Evolutionary conservation across 2,888 invertebrate species (phyloP), one percentile per base, ranked within the genome.

Genomic region (Hylaea fasciaria): DNA sequence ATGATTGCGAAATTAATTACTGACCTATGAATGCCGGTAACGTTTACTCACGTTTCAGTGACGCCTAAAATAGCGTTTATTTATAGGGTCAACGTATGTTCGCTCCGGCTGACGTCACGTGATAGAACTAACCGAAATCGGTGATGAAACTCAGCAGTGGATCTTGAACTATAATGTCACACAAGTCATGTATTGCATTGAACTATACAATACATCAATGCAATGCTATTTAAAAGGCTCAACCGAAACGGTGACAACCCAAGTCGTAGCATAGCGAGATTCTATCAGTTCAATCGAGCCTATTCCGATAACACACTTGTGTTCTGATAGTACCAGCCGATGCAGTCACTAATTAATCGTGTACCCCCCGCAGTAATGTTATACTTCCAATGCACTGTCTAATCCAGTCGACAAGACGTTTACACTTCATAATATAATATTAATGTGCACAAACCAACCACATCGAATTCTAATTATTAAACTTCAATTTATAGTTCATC

Each of bases 391-490:
- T n/a, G 45, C 29, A 28, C 51, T 0, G 40, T 32, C 22, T 45
- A 39, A 28, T 29, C 47, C 47, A 32, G 39, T 12, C 48, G 48
- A 51, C n/a, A 12, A 35, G 32, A 56, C 49, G 37, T 28, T 57
- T 52, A 49, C 28, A 45, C 14, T 47, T 32, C 48, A 52, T 57
- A 57, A 49, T 22, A 22, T 5, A n/a, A n/a, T n/a, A 62, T 65
- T 54, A 70, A 68, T 61, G 63, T 68, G 68, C 65, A 70, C 55
- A 52, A 62, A 55, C 55, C 62, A 63, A 67, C 56, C 67, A 65
- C 67, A 64, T 62, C 59, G 32, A 63, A 51, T 61, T 49, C 56
- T 57, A 65, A 54, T 58, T 17, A 61, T 52, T 62, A 60, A 55
- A 54, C 49, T 39, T 52, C 35, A 54, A 50, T 22, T 57, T 46